Conservation (phyloP, 1,140 invertebrate genomes). For the Tetranychus cinnabarinus region DNA sequence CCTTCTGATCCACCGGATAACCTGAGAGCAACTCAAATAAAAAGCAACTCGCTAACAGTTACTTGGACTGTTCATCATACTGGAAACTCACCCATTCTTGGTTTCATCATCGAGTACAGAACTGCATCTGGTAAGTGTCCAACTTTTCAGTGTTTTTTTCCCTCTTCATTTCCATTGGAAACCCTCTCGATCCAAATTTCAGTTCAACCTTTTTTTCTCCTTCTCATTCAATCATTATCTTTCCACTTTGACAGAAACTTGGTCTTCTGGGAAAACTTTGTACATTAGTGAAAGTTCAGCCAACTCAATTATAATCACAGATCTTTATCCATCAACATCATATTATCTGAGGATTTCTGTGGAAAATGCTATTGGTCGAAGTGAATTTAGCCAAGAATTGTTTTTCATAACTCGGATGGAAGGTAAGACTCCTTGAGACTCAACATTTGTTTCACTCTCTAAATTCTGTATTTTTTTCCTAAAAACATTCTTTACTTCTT, state of each 20-base stretch:
- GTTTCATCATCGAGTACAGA: conserved; percentile 11
- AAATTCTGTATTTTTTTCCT: neutral
- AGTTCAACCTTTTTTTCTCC: neutral
- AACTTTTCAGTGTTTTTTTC: neutral
- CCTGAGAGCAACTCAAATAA: conserved; percentile 12
- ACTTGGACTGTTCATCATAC: conserved; percentile 12
- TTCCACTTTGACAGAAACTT: neutral
- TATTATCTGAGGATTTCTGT: conserved; percentile 79
- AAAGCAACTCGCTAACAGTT: conserved; percentile 10
- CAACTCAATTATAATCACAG: conserved; percentile 11
- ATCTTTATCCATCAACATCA: conserved; percentile 57
- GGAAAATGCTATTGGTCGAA: conserved; percentile 75
- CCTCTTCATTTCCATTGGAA: neutral
- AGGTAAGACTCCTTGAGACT: conserved; percentile 21
- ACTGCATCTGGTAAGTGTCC: neutral
- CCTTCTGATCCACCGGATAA: conserved; percentile 13
- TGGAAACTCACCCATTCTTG: conserved; percentile 16
- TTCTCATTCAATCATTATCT: neutral
- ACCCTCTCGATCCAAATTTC: too few relatives aligned
- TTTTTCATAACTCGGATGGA: conserved; percentile 84
- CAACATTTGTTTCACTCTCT: neutral
- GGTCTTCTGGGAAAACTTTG: neutral
- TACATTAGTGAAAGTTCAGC: neutral
- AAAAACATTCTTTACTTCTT: neutral
- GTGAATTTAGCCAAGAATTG: conserved; percentile 67